Percentiles rank a stretch among this genome's conserved stretches.
Conservation (phyloP, 1,140 invertebrate species). For the Megalonaias nervosa region DNA sequence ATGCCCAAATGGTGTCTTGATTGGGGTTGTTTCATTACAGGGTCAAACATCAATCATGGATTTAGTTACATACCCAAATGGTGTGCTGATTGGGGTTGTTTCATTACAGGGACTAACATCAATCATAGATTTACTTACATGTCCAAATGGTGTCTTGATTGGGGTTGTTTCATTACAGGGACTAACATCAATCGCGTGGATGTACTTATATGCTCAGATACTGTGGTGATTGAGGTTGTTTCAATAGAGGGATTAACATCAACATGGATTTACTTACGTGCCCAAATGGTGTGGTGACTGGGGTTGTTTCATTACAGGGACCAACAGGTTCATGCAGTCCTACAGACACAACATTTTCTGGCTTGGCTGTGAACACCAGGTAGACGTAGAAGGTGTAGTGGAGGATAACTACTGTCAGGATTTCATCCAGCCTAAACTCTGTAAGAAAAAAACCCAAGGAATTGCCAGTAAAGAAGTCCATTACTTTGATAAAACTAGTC, state of each 20-base stretch:
- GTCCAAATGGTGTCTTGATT: not conserved
- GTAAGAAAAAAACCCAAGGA: constrained; percentile 17
- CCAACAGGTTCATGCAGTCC: constrained; percentile 85
- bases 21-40: too few relatives aligned
- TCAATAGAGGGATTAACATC: not conserved
- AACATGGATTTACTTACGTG: constrained; percentile 72
- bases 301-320: constrained; percentile 77
- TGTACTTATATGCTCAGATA: not conserved
- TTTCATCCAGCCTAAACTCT: constrained; percentile 60
- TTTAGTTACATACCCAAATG: not conserved
- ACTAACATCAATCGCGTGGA: not conserved
- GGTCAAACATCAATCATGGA: not conserved
- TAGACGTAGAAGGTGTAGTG: constrained; percentile 74
- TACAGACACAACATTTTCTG: constrained; percentile 79
- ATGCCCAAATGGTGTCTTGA: too few relatives aligned
- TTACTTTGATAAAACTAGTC: too few relatives aligned
- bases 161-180: not conserved
- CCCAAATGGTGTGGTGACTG: constrained; percentile 78
- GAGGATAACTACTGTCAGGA: constrained; percentile 63
- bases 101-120: not conserved
- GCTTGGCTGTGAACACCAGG: constrained; percentile 77
- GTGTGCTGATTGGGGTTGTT: not conserved
- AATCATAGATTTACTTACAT: not conserved
- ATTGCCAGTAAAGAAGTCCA: too few relatives aligned
- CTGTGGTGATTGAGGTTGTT: not conserved